Evolutionary conservation across 2,888 invertebrate genomes (phyloP).

Genomic region (Sinhomidia bicolor): DNA sequence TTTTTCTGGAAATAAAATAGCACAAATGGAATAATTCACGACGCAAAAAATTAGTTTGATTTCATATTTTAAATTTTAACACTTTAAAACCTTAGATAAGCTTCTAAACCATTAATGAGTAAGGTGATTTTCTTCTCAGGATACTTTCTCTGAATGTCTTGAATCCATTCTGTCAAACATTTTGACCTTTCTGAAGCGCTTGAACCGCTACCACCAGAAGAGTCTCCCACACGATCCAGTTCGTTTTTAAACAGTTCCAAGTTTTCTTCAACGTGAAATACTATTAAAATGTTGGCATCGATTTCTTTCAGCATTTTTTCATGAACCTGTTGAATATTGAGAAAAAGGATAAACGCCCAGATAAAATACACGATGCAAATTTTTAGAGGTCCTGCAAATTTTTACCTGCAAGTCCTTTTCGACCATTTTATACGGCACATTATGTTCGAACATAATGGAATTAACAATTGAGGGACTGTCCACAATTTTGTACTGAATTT

Average conservation of each 20-base stretch:
- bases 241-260: slow-evolving; percentile 67
- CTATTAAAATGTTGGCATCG: slow-evolving; percentile 67
- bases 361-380: too few species aligned
- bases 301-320: slow-evolving; percentile 61
- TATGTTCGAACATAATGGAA: slow-evolving; percentile 60
- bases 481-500: slow-evolving; percentile 41
- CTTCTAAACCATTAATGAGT: slow-evolving; percentile 82
- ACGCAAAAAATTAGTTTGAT: neutral
- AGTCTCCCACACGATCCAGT: slow-evolving; percentile 49
- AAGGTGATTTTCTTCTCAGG: slow-evolving; percentile 82
- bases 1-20: slow-evolving; percentile 73
- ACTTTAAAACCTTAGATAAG: slow-evolving; percentile 83
- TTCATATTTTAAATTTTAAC: neutral
- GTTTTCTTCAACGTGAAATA: slow-evolving; percentile 65
- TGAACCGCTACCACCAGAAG: too few species aligned
- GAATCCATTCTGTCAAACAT: slow-evolving; percentile 76
- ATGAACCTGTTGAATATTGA: slow-evolving; percentile 51
- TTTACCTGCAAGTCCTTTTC: slow-evolving; percentile 52
- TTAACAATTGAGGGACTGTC: neutral
- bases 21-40: neutral
- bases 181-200: slow-evolving; percentile 16
- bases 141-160: slow-evolving; percentile 69
- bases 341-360: too few species aligned
- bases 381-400: too few species aligned
- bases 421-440: slow-evolving; percentile 43